These are phyloP conservation scores for Poecilus cupreus DNA, from an alignment of 2,888 invertebrate genomes.

Conservation along the genomic window DNA sequence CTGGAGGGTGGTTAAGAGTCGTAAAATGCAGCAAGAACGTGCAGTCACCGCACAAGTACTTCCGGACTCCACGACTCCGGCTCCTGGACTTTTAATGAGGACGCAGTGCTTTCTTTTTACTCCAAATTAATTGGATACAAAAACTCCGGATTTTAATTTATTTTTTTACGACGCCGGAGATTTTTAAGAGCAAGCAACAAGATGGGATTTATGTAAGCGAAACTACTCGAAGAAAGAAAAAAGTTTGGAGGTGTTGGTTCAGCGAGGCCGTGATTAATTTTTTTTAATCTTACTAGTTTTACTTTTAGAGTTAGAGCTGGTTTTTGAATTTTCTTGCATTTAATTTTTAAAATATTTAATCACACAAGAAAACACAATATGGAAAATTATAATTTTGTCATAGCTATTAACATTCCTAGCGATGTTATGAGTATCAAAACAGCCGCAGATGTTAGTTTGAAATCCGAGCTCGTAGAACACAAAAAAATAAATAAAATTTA, in stretches of 20 bases:
- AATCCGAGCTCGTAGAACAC: too few species aligned
- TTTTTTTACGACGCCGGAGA: constrained; percentile 9
- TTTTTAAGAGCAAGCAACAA: constrained; percentile 8
- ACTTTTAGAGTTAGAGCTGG: not conserved
- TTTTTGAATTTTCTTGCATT: too few species aligned
- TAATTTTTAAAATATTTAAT: too few species aligned
- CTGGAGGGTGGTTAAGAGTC: too few species aligned
- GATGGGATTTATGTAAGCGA: not conserved
- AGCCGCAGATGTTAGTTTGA: too few species aligned
- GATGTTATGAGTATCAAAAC: too few species aligned
- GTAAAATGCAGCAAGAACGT: too few species aligned
- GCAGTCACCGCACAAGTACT: not conserved
- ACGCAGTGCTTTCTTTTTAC: constrained; percentile 28
- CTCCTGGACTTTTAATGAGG: constrained; percentile 10
- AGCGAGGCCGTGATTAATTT: not conserved
- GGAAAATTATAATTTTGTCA: too few species aligned
- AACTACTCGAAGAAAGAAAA: not conserved
- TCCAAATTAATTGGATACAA: constrained; percentile 50
- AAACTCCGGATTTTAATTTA: constrained; percentile 47
- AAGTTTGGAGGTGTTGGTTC: not conserved
- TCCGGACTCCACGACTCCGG: not conserved
- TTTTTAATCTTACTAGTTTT: not conserved
- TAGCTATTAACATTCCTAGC: too few species aligned
- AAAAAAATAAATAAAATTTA: too few species aligned
- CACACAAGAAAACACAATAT: too few species aligned